A percentile compares a stretch with the other conserved stretches of the same genome.
Conservation (phyloP, 2,888 invertebrate genomes). For the Trachelus stipa region DNA sequence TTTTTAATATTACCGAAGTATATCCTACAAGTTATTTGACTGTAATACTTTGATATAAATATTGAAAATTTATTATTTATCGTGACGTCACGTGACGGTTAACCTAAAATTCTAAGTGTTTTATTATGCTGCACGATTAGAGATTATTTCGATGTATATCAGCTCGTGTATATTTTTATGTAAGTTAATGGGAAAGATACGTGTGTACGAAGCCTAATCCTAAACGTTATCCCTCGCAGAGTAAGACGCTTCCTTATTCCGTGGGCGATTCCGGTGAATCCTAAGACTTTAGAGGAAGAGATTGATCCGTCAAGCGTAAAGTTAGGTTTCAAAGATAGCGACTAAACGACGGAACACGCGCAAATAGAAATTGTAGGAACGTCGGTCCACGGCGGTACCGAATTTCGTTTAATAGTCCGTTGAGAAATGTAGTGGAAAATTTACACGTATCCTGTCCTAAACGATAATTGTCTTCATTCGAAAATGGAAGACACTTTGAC, state of each 20-base stretch:
- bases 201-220: neutral
- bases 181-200: neutral
- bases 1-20: neutral
- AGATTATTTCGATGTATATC: neutral
- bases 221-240: neutral
- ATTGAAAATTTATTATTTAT: neutral
- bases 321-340: slow-evolving; percentile 17
- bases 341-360: slow-evolving; percentile 2
- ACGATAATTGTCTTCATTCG: neutral
- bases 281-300: slow-evolving; percentile 5
- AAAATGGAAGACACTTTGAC: neutral
- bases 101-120: neutral
- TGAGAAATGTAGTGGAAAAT: neutral
- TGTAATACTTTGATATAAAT: neutral
- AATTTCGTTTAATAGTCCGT: neutral
- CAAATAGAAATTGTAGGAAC: slow-evolving; percentile 15
- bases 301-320: slow-evolving; percentile 19
- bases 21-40: neutral
- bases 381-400: neutral
- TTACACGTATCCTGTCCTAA: neutral
- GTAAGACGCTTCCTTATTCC: neutral
- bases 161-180: neutral
- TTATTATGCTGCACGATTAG: neutral
- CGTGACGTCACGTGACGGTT: neutral
- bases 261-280: neutral